Evolutionary conservation across 2,797 vertebrate genomes (phyloP).

Genomic region (Margarornis squamiger): DNA sequence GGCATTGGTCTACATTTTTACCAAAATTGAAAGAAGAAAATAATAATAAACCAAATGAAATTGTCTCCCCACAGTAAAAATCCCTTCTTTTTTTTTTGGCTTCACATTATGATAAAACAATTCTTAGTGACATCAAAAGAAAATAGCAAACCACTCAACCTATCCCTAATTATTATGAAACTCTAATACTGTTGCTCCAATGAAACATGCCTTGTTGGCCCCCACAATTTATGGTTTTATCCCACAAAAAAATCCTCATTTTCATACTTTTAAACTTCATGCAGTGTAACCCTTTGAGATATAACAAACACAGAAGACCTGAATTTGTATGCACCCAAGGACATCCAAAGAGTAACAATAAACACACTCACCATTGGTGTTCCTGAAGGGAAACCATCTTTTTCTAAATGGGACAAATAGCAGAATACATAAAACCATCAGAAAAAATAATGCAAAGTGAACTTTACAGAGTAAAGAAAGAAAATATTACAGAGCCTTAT

Average conservation of each 20-base stretch:
- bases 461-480: background rate
- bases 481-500: background rate
- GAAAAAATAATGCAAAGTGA: background rate
- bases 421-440: background rate
- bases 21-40: background rate
- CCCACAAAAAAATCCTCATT: background rate
- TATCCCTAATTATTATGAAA: background rate
- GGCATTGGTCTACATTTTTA: conserved; percentile 81
- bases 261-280: background rate
- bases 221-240: background rate
- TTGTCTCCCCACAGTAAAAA: background rate
- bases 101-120: background rate
- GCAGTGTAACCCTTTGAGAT: background rate
- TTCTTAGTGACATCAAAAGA: background rate
- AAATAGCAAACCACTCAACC: background rate
- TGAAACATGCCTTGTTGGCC: background rate
- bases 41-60: background rate
- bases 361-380: conserved; percentile 86
- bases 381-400: conserved; percentile 91
- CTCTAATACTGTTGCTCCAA: background rate
- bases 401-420: conserved; percentile 80
- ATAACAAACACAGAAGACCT: background rate
- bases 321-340: background rate
- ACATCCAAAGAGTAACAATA: background rate
- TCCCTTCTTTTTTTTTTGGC: background rate